Percentiles rank a stretch among this genome's conserved stretches.
phyloP scores from a whole-genome alignment of 2,113 vertebrate species.

The Clinocottus analis region DNA sequence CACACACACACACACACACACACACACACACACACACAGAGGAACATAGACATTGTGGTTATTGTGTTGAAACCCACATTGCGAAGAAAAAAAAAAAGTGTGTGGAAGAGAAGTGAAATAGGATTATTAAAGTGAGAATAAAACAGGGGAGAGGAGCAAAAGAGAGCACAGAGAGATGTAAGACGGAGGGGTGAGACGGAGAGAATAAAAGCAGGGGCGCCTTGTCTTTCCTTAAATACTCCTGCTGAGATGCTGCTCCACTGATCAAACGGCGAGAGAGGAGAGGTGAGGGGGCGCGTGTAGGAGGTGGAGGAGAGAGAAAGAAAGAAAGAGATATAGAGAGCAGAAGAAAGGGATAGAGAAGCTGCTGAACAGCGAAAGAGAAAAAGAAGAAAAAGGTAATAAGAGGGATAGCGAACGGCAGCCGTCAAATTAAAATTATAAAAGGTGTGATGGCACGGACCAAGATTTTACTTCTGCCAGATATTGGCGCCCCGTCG shows the following conservation, averaged over 20 bases:
- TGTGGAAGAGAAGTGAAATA: slow-evolving; percentile 32
- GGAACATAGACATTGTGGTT: not conserved
- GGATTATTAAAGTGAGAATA: slow-evolving; percentile 51
- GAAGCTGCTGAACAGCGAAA: slow-evolving; percentile 34
- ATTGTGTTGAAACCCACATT: slow-evolving; percentile 32
- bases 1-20: not conserved
- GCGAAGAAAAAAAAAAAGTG: slow-evolving; percentile 33
- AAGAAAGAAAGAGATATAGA: slow-evolving; percentile 39
- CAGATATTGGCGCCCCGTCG: slow-evolving; percentile 41
- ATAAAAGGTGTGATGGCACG: slow-evolving; percentile 32
- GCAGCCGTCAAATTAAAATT: slow-evolving; percentile 44
- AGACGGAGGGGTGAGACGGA: slow-evolving; percentile 25
- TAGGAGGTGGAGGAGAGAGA: slow-evolving; percentile 59
- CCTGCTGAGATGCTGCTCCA: slow-evolving; percentile 67
- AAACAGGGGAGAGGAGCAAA: slow-evolving; percentile 43
- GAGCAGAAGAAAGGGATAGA: slow-evolving; percentile 38
- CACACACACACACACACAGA: not conserved
- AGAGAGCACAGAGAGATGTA: slow-evolving; percentile 49
- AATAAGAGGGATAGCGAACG: slow-evolving; percentile 29
- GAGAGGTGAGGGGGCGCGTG: slow-evolving; percentile 62
- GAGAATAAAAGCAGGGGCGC: slow-evolving; percentile 43
- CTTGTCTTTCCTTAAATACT: slow-evolving; percentile 71
- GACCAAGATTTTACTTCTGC: slow-evolving; percentile 55
- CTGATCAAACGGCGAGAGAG: slow-evolving; percentile 73
- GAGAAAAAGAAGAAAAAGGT: slow-evolving; percentile 8